Evolutionary conservation across 1,140 invertebrate species (phyloP), one percentile per base, ranked within the genome.

Genomic region (Mamestra configurata): DNA sequence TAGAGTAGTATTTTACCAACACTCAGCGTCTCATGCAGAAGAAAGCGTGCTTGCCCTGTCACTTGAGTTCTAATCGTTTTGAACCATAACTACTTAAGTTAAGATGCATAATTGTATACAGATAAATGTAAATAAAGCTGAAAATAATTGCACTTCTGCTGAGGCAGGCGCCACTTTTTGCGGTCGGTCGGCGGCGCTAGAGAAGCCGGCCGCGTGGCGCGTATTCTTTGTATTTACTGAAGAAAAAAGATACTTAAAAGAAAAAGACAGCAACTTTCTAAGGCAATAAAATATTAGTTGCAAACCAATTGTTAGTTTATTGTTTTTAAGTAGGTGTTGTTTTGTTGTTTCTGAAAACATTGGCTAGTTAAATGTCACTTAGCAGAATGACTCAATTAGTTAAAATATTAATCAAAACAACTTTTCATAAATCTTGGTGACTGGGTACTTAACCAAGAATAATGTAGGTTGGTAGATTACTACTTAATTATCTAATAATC

Each of bases 171-270:
- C 84, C 84, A 86, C 75, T 80, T 84, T 79, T 84, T 79, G 75
- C 70, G 59, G 68, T 77, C 73, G 13, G 37, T 20, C 46, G 82
- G 82, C 82, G 82, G 82, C 82, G 82, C 84, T 86, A 86, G 68
- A 46, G 27, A 68, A 79, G 80, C 27, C 61, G 55, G 46, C 82
- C 85, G 80, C 83, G 84, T 79, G 82, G 82, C 84, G 72, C 79
- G 86, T 86, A 88, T 89, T 87, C 88, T 88, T 86, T 83, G 82
- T 64, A 79, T 80, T 70, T 85, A 77, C 13, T 13, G 22, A 57
- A 73, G 15, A 61, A 75, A 75, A 43, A 72, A 15, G 35, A 8
- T n/a, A n/a, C 37, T 0, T 4, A 7, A 31, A 76, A 64, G 31
- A 57, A 57, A 22, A 57, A 10, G 18, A 20, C 35, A 46, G 55